Evolutionary conservation across 2,888 invertebrate genomes (phyloP), one percentile per base, ranked within the genome.

Genomic region (Lasioglossum lativentre): DNA sequence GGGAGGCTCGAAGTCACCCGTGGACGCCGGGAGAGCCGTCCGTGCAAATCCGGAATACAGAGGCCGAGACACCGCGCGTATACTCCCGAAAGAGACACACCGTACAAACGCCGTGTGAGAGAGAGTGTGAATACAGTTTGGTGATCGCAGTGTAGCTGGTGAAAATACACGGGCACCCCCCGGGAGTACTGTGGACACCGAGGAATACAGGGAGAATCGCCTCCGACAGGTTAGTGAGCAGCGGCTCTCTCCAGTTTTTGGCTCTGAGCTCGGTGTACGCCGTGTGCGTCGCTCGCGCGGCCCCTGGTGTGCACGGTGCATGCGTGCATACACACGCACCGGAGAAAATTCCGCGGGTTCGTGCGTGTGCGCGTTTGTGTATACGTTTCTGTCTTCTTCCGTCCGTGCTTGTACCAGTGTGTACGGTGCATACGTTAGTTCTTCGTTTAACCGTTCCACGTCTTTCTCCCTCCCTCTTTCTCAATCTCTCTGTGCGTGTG

Each of bases 211-310:
- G 88, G 78, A 82, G 87, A 89, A 83, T 90, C 90, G 91, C 89
- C 89, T 90, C 90, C 91, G 91, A 91, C 91, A 91, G 91, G 91
- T 91, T 91, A 91, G 91, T 91, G 81, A 78, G 86, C 63, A 52
- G 72, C 75, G 72, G 56, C 76, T 78, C 59, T 78, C 59, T 56
- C 23, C 68, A 68, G 86, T 84, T 89, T 86, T 83, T 88, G 86
- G 86, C 86, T 79, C 86, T 79, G 72, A 63, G 63, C 82, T 75
- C 86, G 42, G 83, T 83, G 75, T 83, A 86, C 78, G 86, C 87
- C 80, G 89, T 85, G 86, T 88, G 89, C 89, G 89, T 89, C 84
- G 88, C 83, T 89, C 81, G 88, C 85, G 86, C 89, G 86, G 87
- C 87, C 75, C 89, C 86, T 84, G 78, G 78, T 85, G 84, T 85